These are phyloP conservation scores for Chrysopilus asiliformis DNA, from an alignment of 2,888 invertebrate species.

Conservation along the genomic window DNA sequence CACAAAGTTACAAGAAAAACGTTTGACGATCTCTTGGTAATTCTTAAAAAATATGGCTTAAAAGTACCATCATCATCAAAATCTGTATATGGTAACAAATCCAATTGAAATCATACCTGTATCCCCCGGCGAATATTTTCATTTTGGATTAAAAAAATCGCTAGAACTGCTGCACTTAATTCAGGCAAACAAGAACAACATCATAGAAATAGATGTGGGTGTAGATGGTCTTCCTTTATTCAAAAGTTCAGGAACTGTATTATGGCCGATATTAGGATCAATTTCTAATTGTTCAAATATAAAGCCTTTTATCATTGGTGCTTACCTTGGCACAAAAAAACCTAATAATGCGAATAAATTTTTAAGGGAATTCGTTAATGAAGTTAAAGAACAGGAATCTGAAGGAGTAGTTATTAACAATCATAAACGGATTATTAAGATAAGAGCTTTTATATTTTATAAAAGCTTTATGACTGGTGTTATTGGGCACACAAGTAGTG, in stretches of 20 bases:
- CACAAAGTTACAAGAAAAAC: too few relatives aligned
- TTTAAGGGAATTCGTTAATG: conserved; percentile 1
- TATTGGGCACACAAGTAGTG: too few relatives aligned
- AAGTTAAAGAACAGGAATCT: neutral
- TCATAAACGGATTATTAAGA: conserved; percentile 1
- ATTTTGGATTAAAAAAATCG: too few relatives aligned
- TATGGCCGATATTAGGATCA: conserved; percentile 4
- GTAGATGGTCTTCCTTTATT: conserved; percentile 1
- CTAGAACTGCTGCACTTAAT: too few relatives aligned
- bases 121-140: too few relatives aligned
- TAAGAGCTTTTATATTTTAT: conserved; percentile 3
- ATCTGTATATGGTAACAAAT: too few relatives aligned
- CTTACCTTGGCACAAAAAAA: conserved; percentile 1
- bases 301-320: conserved; percentile 1
- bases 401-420: conserved; percentile 1
- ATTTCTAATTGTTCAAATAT: neutral
- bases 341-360: conserved; percentile 1
- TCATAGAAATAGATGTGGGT: conserved; percentile 4
- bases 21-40: too few relatives aligned
- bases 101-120: too few relatives aligned
- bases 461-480: too few relatives aligned
- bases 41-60: too few relatives aligned
- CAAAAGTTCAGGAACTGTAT: conserved; percentile 3
- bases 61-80: too few relatives aligned
- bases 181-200: too few relatives aligned